These are phyloP conservation scores for Psammodynastes pulverulentus DNA, from an alignment of 2,113 vertebrate species.

Conservation along the genomic window DNA sequence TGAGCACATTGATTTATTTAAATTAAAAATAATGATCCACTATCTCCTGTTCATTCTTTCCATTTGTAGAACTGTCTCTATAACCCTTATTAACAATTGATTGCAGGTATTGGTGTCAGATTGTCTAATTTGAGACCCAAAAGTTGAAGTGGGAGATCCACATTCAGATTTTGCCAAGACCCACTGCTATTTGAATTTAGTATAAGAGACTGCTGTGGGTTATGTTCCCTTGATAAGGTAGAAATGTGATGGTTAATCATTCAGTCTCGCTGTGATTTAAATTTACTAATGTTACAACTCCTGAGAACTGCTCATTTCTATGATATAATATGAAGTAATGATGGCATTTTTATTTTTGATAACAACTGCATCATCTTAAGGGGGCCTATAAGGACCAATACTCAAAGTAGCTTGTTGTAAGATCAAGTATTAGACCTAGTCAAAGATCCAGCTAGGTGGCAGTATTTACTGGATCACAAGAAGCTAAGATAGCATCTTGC, in stretches of 20 bases:
- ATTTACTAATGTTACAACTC: neutral
- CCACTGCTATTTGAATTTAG: slow-evolving; percentile 36
- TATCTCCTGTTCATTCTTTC: slow-evolving; percentile 39
- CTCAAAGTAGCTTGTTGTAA: neutral
- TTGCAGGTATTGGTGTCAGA: slow-evolving; percentile 63
- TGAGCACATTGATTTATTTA: slow-evolving; percentile 66
- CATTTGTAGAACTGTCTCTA: slow-evolving; percentile 53
- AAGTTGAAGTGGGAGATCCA: slow-evolving; percentile 52
- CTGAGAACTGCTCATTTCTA: neutral
- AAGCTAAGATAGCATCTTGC: neutral
- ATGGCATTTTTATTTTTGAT: neutral
- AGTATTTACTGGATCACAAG: neutral
- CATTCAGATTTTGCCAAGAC: slow-evolving; percentile 45
- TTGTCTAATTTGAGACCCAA: slow-evolving; percentile 58
- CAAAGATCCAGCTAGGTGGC: neutral
- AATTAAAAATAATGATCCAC: slow-evolving; percentile 69
- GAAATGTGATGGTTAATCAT: neutral
- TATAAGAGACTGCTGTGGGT: slow-evolving; percentile 47
- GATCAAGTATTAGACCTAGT: neutral
- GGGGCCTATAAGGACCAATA: neutral
- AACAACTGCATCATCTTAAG: neutral
- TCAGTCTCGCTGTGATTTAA: neutral
- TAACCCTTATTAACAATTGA: slow-evolving; percentile 62
- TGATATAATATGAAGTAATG: neutral
- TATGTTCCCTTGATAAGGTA: neutral